Percentiles rank a stretch among this genome's conserved stretches.
These are phyloP conservation scores for Chironomus striatipennis DNA, from an alignment of 1,140 invertebrate genomes.

Conservation along the genomic window DNA sequence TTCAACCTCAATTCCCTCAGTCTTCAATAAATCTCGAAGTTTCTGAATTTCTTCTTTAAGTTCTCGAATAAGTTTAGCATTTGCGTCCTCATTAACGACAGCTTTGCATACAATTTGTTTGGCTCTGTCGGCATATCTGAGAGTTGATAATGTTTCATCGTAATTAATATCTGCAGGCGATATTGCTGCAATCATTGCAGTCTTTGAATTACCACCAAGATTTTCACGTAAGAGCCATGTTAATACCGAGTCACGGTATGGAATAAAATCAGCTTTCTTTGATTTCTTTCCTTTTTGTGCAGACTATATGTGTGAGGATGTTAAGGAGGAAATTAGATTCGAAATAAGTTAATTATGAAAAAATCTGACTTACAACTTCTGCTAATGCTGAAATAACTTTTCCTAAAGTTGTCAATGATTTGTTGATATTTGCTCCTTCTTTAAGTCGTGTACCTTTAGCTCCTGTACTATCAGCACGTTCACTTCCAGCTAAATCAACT, in stretches of 20 bases:
- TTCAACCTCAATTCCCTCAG: conserved; percentile 94
- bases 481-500: conserved; percentile 81
- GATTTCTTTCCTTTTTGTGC: conserved; percentile 81
- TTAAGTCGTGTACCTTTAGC: conserved; percentile 62
- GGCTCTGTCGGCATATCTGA: conserved; percentile 94
- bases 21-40: conserved; percentile 83
- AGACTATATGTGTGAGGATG: conserved; percentile 36
- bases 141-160: conserved; percentile 91
- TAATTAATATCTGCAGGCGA: conserved; percentile 97
- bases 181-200: conserved; percentile 96
- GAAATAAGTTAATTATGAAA: not conserved
- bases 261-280: conserved; percentile 95
- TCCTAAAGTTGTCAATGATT: conserved; percentile 66
- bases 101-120: conserved; percentile 99
- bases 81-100: conserved; percentile 98
- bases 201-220: conserved; percentile 94
- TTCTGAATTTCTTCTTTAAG: conserved; percentile 97
- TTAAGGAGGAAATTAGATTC: not conserved
- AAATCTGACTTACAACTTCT: conserved; percentile 55
- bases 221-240: conserved; percentile 99
- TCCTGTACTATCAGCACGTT: conserved; percentile 34
- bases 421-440: conserved; percentile 75
- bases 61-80: conserved; percentile 96
- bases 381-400: conserved; percentile 70
- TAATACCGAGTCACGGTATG: conserved; percentile 96